These are phyloP conservation scores for Peribatodes rhomboidaria DNA, from an alignment of 2,888 invertebrate species.

Conservation along the genomic window DNA sequence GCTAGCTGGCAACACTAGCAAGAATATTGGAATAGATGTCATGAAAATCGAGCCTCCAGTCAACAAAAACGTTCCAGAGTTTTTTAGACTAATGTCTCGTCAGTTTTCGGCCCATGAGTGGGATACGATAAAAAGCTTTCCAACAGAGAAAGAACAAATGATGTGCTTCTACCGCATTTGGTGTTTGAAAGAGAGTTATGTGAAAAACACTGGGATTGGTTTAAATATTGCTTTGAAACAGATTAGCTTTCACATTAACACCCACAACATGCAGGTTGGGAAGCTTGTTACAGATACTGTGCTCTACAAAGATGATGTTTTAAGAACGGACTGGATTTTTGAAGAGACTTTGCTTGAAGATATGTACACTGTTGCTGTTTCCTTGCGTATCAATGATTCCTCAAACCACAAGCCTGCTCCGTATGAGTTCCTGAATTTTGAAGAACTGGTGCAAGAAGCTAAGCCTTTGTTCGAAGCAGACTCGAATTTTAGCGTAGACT, in stretches of 20 bases:
- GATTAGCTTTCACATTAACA: constrained; percentile 91
- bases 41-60: constrained; percentile 94
- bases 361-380: constrained; percentile 93
- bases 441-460: constrained; percentile 86
- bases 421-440: constrained; percentile 87
- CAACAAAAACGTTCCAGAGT: constrained; percentile 91
- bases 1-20: constrained; percentile 89
- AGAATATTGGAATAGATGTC: constrained; percentile 92
- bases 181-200: constrained; percentile 98
- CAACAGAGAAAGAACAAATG: constrained; percentile 88
- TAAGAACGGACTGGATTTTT: constrained; percentile 90
- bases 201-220: constrained; percentile 96
- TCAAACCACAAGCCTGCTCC: constrained; percentile 49
- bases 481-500: constrained; percentile 82
- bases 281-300: constrained; percentile 87
- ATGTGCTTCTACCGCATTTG: constrained; percentile 95
- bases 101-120: constrained; percentile 95
- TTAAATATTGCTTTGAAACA: constrained; percentile 91
- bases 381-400: constrained; percentile 75
- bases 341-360: constrained; percentile 93
- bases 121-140: constrained; percentile 88
- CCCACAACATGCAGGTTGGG: constrained; percentile 77
- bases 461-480: constrained; percentile 80
- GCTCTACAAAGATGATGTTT: constrained; percentile 87
- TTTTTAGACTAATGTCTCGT: constrained; percentile 95